A percentile compares a stretch with the other conserved stretches of the same genome.
These are phyloP conservation scores for Oryzias sinensis DNA, from an alignment of 2,797 vertebrate species.

Conservation along the genomic window DNA sequence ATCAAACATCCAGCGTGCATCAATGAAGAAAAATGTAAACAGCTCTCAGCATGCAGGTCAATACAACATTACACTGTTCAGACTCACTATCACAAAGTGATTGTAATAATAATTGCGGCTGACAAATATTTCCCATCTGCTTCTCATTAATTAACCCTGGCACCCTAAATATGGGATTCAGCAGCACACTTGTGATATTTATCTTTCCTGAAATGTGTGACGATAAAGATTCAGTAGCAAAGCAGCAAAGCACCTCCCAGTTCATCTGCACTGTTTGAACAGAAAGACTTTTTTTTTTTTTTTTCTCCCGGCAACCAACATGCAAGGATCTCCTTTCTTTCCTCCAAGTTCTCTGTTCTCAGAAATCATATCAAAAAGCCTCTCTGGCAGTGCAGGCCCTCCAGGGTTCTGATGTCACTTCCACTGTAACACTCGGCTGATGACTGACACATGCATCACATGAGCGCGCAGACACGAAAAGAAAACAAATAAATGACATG, in stretches of 20 bases:
- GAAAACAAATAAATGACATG: constrained; percentile 42
- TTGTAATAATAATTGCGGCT: constrained; percentile 64
- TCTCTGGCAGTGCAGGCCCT: constrained; percentile 81
- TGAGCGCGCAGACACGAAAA: constrained; percentile 51
- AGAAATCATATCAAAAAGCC: constrained; percentile 80
- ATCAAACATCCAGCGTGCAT: neutral
- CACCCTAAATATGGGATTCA: constrained; percentile 68
- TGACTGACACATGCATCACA: constrained; percentile 81
- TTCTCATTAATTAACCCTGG: constrained; percentile 72
- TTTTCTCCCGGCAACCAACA: constrained; percentile 63
- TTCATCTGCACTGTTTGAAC: constrained; percentile 75
- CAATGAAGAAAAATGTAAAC: constrained; percentile 39
- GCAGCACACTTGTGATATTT: constrained; percentile 57
- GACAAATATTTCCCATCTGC: constrained; percentile 63
- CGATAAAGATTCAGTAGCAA: constrained; percentile 61
- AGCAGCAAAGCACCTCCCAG: constrained; percentile 61
- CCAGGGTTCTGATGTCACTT: constrained; percentile 84
- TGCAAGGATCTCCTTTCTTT: constrained; percentile 70
- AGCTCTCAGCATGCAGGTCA: constrained; percentile 58
- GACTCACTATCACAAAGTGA: constrained; percentile 55
- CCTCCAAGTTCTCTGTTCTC: constrained; percentile 77
- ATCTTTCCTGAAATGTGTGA: constrained; percentile 62
- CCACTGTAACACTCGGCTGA: constrained; percentile 78
- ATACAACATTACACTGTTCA: constrained; percentile 56
- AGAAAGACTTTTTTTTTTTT: constrained; percentile 39